Base-by-base conservation (phyloP, 2,888 invertebrate species). In the Cheilosia urbana region DNA sequence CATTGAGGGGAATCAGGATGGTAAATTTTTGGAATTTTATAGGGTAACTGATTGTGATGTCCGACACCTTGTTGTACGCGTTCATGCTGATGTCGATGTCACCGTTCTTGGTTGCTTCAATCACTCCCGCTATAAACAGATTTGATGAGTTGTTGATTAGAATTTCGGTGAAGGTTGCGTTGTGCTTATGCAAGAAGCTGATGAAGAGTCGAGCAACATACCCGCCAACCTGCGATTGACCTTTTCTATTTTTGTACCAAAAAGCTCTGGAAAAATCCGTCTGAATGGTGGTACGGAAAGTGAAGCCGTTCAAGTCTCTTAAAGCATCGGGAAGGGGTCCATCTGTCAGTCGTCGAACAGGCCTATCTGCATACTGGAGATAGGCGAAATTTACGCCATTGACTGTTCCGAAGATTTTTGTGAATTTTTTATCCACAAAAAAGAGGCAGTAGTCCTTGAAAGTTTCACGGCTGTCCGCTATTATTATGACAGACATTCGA, bases 1-100 rank as follows among this genome's bases (percentile, higher is more conserved):
- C 78, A 40, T 73, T 73, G 9, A 79, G 4, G 1, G 83, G 83
- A 4, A 9, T 68, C 49, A 83, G 13, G 2, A 78, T 11, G 13
- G 11, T 11, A 24, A 47, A 60, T 0, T 13, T 15, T 7, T 30
- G 15, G 1, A 27, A 27, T 11, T 53, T 53, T 0, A 78, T 40
- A 4, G 77, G 82, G 57, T 83, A 83, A 9, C 57, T 83, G 17
- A 15, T 7, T 2, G 60, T 66, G 13, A 66, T 11, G 30, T 11
- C 49, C 21, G 21, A 7, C 0, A 2, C 3, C 0, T 5, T 1
- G n/a, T 17, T 27, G 30, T 51, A 78, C 2, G 34, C 19, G 60
- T 78, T 83, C 72, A 78, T 77, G n/a, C 78, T 83, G 4, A 83
- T 68, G 55, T 83, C 82, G 40, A 83, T 66, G 4, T 30, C 37